A percentile compares a stretch with the other conserved stretches of the same genome.
These are phyloP conservation scores for Leptinotarsa texana DNA, from an alignment of 1,140 invertebrate genomes.

Conservation along the genomic window DNA sequence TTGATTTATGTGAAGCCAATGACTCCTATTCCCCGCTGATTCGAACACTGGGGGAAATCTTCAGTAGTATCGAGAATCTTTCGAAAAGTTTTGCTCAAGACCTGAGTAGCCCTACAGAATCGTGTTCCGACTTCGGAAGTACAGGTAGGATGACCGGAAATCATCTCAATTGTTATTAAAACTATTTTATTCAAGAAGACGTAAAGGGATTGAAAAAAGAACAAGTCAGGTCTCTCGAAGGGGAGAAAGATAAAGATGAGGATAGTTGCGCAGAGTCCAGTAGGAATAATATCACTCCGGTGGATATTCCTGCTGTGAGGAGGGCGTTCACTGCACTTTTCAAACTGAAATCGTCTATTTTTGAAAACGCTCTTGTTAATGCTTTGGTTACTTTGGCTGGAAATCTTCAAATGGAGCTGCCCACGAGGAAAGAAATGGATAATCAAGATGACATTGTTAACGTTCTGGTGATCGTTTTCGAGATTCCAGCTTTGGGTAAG, in stretches of 20 bases:
- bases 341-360: conserved; percentile 55
- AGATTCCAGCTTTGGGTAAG: conserved; percentile 79
- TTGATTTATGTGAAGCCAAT: conserved; percentile 66
- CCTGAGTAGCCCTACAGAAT: conserved; percentile 55
- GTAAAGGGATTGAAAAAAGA: conserved; percentile 65
- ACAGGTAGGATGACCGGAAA: conserved; percentile 47
- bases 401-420: conserved; percentile 74
- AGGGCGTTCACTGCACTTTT: conserved; percentile 67
- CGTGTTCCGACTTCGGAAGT: conserved; percentile 59
- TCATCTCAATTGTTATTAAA: conserved; percentile 29
- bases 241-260: conserved; percentile 83
- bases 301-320: conserved; percentile 66
- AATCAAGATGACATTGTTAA: conserved; percentile 67
- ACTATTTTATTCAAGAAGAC: conserved; percentile 16
- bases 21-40: conserved; percentile 69
- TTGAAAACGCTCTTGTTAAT: conserved; percentile 77
- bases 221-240: conserved; percentile 70
- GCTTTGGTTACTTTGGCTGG: conserved; percentile 75
- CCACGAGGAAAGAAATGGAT: conserved; percentile 62
- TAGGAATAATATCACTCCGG: conserved; percentile 34
- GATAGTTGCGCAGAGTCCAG: conserved; percentile 62
- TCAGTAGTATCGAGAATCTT: conserved; percentile 71
- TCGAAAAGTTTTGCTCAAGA: conserved; percentile 67
- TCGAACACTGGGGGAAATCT: conserved; percentile 72
- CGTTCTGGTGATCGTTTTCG: conserved; percentile 85